These are phyloP conservation scores for Mesochorus sp. DNA, from an alignment of 2,888 invertebrate species.

Conservation along the genomic window DNA sequence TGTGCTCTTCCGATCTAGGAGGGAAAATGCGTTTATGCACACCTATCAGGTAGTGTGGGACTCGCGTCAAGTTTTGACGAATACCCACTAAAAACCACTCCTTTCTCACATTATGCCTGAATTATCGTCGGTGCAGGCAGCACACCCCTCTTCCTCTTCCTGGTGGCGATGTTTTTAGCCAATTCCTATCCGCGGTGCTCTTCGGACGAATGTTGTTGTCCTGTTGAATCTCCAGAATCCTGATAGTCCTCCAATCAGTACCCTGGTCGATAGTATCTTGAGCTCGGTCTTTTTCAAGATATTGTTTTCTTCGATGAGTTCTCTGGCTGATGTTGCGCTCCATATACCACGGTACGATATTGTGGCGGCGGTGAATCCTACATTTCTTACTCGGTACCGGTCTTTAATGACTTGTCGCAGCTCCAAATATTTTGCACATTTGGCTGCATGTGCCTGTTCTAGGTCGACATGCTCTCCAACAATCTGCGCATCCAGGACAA, in stretches of 20 bases:
- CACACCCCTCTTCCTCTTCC: not conserved
- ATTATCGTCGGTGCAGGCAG: slow-evolving; percentile 25
- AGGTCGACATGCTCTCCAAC: slow-evolving; percentile 71
- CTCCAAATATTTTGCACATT: slow-evolving; percentile 29
- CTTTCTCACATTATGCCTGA: slow-evolving; percentile 9
- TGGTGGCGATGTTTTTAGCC: not conserved
- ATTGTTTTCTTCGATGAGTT: not conserved
- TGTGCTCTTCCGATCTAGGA: no score
- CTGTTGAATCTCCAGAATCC: slow-evolving; percentile 44
- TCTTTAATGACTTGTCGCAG: slow-evolving; percentile 1
- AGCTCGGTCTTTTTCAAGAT: slow-evolving; percentile 25
- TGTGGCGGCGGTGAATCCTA: slow-evolving; percentile 33
- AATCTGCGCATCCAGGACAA: slow-evolving; percentile 76
- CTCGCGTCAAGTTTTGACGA: not conserved
- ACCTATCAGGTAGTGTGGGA: not conserved
- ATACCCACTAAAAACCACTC: slow-evolving; percentile 30
- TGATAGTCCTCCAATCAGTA: slow-evolving; percentile 42
- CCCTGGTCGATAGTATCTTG: slow-evolving; percentile 45
- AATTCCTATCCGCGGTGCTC: not conserved
- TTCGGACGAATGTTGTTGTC: slow-evolving; percentile 14
- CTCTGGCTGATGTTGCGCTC: slow-evolving; percentile 39
- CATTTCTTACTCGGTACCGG: not conserved
- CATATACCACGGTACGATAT: slow-evolving; percentile 61
- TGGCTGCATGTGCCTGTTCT: slow-evolving; percentile 67
- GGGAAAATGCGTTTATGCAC: slow-evolving; percentile 27